Percentiles rank a stretch among this genome's conserved stretches.
phyloP scores from a whole-genome alignment of 1,140 invertebrate species.

The Himalopsyche phryganea region DNA sequence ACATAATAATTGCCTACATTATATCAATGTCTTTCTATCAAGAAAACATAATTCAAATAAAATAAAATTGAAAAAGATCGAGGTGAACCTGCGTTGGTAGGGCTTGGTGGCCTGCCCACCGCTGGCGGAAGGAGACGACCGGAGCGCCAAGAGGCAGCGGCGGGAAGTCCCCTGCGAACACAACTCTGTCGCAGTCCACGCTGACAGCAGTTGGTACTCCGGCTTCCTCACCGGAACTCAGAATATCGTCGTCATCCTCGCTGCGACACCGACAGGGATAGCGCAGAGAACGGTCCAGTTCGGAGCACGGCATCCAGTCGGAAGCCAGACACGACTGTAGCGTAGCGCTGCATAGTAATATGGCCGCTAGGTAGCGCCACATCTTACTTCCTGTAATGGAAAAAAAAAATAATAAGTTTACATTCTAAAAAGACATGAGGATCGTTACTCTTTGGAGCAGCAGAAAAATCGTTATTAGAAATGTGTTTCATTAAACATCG shows the following conservation, averaged over 20 bases:
- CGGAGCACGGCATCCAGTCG: slow-evolving; percentile 59
- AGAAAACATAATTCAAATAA: no score
- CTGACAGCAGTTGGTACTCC: slow-evolving; percentile 51
- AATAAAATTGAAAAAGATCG: no score
- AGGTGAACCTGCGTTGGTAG: slow-evolving; percentile 73
- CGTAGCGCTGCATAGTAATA: slow-evolving; percentile 1
- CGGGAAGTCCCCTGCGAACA: slow-evolving; percentile 74
- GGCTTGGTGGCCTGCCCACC: slow-evolving; percentile 72
- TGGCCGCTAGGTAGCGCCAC: slow-evolving; percentile 1
- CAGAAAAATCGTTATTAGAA: no score
- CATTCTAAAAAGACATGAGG: no score
- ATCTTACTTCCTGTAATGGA: slow-evolving; percentile 15
- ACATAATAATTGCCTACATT: no score
- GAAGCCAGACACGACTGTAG: neutral
- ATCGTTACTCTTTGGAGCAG: no score
- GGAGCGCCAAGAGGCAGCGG: slow-evolving; percentile 69
- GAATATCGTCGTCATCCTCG: slow-evolving; percentile 41
- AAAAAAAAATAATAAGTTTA: no score
- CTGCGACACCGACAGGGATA: slow-evolving; percentile 60
- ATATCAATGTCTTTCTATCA: no score
- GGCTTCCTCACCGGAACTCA: slow-evolving; percentile 42
- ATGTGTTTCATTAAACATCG: no score
- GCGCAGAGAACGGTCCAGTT: slow-evolving; percentile 60
- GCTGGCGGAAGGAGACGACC: slow-evolving; percentile 72
- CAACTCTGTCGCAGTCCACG: slow-evolving; percentile 78